Evolutionary conservation across 2,888 invertebrate species (phyloP).

Genomic region (Cephalotes varians): DNA sequence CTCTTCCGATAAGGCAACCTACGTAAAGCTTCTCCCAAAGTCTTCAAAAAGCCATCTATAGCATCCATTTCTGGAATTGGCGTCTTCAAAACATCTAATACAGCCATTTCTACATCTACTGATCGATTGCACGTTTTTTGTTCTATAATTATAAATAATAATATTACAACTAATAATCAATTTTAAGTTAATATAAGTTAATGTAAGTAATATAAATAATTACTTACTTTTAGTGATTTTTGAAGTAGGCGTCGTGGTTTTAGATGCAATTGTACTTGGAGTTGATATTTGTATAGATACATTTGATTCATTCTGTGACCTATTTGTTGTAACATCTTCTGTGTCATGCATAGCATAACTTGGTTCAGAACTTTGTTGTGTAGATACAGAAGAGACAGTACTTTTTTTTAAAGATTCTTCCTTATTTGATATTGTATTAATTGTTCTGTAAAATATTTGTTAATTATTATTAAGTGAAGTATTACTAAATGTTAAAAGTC

Average conservation of each 20-base stretch:
- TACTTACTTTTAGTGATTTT: no score
- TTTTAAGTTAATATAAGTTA: neutral
- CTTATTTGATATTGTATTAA: neutral
- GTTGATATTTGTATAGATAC: neutral
- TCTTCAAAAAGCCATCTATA: conserved; percentile 9
- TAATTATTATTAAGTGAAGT: no score
- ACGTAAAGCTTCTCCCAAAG: neutral
- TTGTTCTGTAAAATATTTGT: neutral
- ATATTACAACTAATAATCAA: no score
- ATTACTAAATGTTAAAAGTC: no score
- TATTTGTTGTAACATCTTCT: neutral
- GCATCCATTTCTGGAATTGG: neutral
- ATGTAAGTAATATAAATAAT: no score
- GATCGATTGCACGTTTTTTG: neutral
- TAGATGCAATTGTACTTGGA: neutral
- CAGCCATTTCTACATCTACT: neutral
- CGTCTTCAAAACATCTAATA: conserved; percentile 16
- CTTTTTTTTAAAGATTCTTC: neutral
- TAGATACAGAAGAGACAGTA: neutral
- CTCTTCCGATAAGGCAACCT: neutral
- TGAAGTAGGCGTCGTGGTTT: no score
- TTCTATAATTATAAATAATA: neutral
- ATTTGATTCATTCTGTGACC: neutral
- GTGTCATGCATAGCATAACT: no score
- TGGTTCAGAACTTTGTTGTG: no score